These are phyloP conservation scores for Tipula lateralis DNA, from an alignment of 2,888 invertebrate genomes.

Conservation along the genomic window DNA sequence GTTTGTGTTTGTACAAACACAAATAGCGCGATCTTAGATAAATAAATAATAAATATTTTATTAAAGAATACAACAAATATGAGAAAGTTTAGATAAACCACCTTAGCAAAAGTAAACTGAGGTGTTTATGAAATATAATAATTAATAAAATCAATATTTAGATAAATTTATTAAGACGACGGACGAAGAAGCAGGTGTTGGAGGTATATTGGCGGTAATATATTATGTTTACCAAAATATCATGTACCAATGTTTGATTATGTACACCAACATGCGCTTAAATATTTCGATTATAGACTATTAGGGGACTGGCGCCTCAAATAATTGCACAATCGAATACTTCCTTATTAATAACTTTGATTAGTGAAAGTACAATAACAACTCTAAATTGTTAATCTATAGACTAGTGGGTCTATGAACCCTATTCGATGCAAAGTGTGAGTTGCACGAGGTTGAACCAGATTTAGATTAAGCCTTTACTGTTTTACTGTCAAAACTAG, in stretches of 20 bases:
- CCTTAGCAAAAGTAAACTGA: background rate
- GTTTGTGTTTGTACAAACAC: background rate
- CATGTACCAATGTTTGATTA: background rate
- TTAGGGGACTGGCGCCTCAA: background rate
- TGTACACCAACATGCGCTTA: background rate
- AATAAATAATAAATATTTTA: background rate
- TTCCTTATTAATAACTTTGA: too few species aligned
- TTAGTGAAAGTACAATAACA: too few species aligned
- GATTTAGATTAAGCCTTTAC: too few species aligned
- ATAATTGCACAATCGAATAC: too few species aligned
- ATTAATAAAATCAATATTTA: constrained; percentile 11
- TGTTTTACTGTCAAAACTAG: too few species aligned
- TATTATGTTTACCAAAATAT: background rate
- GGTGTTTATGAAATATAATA: background rate
- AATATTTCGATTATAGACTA: background rate
- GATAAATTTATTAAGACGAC: background rate
- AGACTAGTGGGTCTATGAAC: too few species aligned
- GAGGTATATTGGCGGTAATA: background rate
- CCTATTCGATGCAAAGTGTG: too few species aligned
- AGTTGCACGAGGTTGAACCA: too few species aligned
- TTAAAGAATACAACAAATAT: background rate
- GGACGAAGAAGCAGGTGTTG: background rate
- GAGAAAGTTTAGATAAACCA: constrained; percentile 19
- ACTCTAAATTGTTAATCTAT: too few species aligned
- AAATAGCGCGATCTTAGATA: background rate